Base-by-base conservation (phyloP, 2,888 invertebrate species). In the Malachius bipustulatus region DNA sequence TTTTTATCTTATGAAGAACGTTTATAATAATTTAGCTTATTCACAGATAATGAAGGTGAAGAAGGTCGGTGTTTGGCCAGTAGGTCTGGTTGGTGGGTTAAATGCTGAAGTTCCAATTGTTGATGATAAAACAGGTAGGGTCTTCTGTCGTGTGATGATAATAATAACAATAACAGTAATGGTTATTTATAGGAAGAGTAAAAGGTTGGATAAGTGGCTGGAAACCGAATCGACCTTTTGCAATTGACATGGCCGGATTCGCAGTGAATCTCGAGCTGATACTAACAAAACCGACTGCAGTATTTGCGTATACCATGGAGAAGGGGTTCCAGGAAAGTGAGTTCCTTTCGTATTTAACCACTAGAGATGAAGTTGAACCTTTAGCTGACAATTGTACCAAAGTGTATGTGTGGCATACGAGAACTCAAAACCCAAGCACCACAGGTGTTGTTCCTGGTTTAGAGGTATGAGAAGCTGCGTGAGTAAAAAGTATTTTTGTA, bases 351-450 rank as follows among this genome's bases (percentile, higher is more conserved):
- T 77, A 81, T 51, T 69, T 89, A 39, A 76, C 77, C 1, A 72
- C 75, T 0, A 70, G 69, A 44, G 71, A 77, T 3, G 77, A 91
- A 30, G 60, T 98, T 34, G 97, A 98, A 60, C 90, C 96, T 0
- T 65, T 87, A 41, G 97, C 94, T 0, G 82, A 87, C 45, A 75
- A 77, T 47, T 97, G 96, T 54, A 83, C 84, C 0, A 87, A 91
- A 66, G 84, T 97, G n/a, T 80, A 87, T 42, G 97, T 98, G 0
- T 98, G 98, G 98, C 98, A 98, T 57, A 98, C 97, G 2, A 71
- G 96, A 51, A 96, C 97, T 1, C 91, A 94, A 59, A 78, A 80
- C 49, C 83, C 93, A 0, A 75, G 77, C 30, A 67, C 94, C 36
- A 70, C 70, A 49, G 67, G 82, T 57, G 81, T 88, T 63, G 66